Percentiles rank a stretch among this genome's conserved stretches.
These are phyloP conservation scores for Caiman crocodilus DNA, from an alignment of 2,797 vertebrate genomes.

Conservation along the genomic window DNA sequence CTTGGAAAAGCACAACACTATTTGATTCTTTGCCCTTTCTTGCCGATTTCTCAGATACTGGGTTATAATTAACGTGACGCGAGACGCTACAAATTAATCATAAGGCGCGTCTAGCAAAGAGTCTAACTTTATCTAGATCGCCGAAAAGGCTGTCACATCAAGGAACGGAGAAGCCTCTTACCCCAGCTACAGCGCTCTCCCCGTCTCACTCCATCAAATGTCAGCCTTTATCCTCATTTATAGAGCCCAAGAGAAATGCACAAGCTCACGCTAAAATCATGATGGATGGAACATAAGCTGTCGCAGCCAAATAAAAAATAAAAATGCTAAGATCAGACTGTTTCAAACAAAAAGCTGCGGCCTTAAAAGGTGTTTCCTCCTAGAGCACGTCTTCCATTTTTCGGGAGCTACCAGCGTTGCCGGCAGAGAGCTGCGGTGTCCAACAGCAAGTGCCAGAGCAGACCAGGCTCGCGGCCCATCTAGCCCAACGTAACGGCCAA, in stretches of 20 bases:
- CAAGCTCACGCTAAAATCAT: neutral
- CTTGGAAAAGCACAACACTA: slow-evolving; percentile 17
- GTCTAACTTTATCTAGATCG: slow-evolving; percentile 35
- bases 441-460: neutral
- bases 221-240: slow-evolving; percentile 19
- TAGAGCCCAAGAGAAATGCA: neutral
- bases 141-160: slow-evolving; percentile 11
- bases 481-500: neutral
- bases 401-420: neutral
- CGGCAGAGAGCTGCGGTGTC: neutral
- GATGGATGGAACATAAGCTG: neutral
- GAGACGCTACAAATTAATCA: slow-evolving; percentile 65
- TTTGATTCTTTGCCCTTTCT: neutral
- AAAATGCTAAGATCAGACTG: neutral
- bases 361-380: neutral
- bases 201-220: neutral
- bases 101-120: slow-evolving; percentile 43
- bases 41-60: neutral
- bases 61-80: slow-evolving; percentile 51
- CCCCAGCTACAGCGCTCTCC: neutral
- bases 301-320: neutral
- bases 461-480: neutral
- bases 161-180: neutral
- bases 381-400: neutral
- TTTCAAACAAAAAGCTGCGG: neutral